These are phyloP conservation scores for Capromys pilorides DNA, from an alignment of 2,797 vertebrate species.

Conservation along the genomic window DNA sequence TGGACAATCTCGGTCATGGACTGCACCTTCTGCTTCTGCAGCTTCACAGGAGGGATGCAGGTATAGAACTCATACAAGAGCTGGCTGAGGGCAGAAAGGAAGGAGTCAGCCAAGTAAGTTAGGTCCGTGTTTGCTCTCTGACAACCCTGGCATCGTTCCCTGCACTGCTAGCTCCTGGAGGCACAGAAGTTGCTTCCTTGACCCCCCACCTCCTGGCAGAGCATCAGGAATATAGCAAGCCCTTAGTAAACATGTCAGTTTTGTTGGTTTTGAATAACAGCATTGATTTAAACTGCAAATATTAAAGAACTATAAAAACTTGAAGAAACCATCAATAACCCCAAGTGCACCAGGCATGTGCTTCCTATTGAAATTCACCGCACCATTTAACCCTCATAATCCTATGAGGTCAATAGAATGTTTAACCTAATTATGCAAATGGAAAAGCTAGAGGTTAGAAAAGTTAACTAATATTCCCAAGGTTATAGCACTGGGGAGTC, in stretches of 20 bases:
- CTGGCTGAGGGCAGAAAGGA: conserved; percentile 86
- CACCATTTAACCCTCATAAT: not conserved
- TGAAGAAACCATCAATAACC: not conserved
- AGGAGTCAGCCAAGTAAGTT: not conserved
- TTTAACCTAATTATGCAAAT: not conserved
- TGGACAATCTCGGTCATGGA: conserved; percentile 97
- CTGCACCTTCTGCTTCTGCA: conserved; percentile 96
- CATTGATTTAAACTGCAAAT: not conserved
- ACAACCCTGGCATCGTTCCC: not conserved
- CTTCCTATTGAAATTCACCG: not conserved
- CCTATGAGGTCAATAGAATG: not conserved
- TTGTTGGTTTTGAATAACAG: not conserved
- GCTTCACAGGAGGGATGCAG: conserved; percentile 93
- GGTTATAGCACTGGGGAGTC: not conserved
- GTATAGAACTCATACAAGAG: conserved; percentile 95
- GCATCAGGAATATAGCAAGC: not conserved
- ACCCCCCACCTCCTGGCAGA: not conserved
- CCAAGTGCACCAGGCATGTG: not conserved
- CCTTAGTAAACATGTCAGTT: not conserved
- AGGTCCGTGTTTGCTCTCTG: not conserved
- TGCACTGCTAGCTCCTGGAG: not conserved
- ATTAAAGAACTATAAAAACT: not conserved
- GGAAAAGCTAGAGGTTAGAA: conserved; percentile 1
- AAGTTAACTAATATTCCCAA: not conserved
- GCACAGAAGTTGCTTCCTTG: not conserved